Evolutionary conservation across 2,797 vertebrate species (phyloP), one percentile per base, ranked within the genome.

Genomic region (Acridotheres tristis): DNA sequence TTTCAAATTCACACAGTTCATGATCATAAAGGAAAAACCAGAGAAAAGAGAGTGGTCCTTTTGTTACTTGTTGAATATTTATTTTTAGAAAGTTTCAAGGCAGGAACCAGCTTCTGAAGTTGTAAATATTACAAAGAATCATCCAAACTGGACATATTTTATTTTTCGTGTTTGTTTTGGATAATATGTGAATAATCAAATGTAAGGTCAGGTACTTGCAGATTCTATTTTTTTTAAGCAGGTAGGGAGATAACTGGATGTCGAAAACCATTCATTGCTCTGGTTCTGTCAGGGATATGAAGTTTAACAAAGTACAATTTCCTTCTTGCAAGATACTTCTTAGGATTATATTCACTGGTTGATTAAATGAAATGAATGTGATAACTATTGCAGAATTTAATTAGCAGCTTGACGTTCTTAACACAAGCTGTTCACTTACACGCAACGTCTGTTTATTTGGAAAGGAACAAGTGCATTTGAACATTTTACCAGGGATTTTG

Each of bases 331-430:
- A 73, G 34, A 62, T 7, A 85, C 4, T 40, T 9, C 4, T 40
- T 9, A 80, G 21, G 32, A 83, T 75, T 72, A 74, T 19, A 88
- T 50, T 77, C 32, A 63, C 34, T 8, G 8, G 38, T 16, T 38
- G 15, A 85, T 69, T 85, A 81, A 65, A 87, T 29, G 1, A 83
- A 89, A 79, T 21, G 62, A 51, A 82, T 16, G 23, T 59, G 40
- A 71, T 89, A 83, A 79, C 11, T 66, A 91, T 40, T 43, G 26
- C 40, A 50, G 50, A 86, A 68, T 89, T 95, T 91, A 80, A 92
- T 85, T 89, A 94, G 30, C 57, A 92, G 61, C 45, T 2, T 63
- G 74, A 88, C 1, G 3, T 83, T 93, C 50, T 88, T 86, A 91
- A 86, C n/a, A 75, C 47, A 88, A 81, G 66, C 73, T 90, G 38